Base-by-base conservation (phyloP, 2,113 vertebrate species). In the Rana temporaria region DNA sequence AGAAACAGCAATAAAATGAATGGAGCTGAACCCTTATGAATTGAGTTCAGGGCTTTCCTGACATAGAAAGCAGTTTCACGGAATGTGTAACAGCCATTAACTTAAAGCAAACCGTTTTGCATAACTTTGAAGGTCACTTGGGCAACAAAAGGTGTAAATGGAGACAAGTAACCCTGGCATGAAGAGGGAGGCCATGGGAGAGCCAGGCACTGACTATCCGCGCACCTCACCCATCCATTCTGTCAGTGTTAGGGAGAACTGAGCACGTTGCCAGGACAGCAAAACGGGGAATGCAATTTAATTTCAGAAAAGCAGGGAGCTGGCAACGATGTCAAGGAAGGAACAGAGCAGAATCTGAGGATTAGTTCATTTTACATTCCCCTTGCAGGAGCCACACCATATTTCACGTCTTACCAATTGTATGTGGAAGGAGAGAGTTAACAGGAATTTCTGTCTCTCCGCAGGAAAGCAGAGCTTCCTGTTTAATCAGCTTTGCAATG, bases 131-230 rank as follows among this genome's bases (percentile, higher is more conserved):
- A 82, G 80, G 71, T 82, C 70, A 67, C 60, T 82, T 53, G 20
- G 73, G 69, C 48, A 82, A 82, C 80, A 82, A 82, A 79, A 82
- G 71, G 63, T 82, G 80, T 59, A 38, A 66, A 56, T 82, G 53
- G 20, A 82, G 75, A 67, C 63, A 82, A 75, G 62, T 67, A 82
- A 75, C 71, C 80, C 71, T 69, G 63, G 70, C 80, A 82, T 75
- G 62, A 75, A 82, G 80, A 75, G 63, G 71, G 62, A 57, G 80
- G 70, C 62, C 70, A 59, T 66, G 38, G 79, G 59, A 81, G 68
- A 48, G 19, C 67, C 67, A 71, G 78, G 57, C 78, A 70, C 32
- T 16, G 67, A 55, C 68, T 63, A 63, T 59, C 71, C 38, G 70
- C 56, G 80, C 80, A 67, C 71, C 80, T 60, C 80, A 60, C 63